Conservation (phyloP, 2,888 invertebrate species). For the Pachycephus smyrnensis region DNA sequence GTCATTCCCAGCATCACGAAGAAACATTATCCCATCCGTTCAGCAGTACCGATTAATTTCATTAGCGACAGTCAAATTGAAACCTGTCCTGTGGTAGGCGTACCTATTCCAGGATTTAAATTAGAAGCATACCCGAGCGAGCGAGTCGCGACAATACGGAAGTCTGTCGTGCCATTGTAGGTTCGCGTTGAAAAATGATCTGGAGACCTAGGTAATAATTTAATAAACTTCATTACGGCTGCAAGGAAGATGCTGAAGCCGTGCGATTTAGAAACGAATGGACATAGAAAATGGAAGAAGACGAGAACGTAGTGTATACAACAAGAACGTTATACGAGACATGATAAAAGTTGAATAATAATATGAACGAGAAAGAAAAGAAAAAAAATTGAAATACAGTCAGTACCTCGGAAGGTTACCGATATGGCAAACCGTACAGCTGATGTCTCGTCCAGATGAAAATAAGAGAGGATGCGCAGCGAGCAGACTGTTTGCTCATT, state of each 20-base stretch:
- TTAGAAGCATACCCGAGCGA: background rate
- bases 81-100: background rate
- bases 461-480: conserved; percentile 44
- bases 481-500: conserved; percentile 64
- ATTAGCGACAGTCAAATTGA: background rate
- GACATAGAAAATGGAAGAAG: background rate
- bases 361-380: conserved; percentile 15
- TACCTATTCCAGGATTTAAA: background rate
- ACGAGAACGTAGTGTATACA: background rate
- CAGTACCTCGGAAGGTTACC: conserved; percentile 10
- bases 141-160: background rate
- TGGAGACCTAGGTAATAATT: conserved; percentile 54
- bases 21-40: background rate
- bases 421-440: background rate
- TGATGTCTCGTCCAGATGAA: conserved; percentile 2
- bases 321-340: background rate
- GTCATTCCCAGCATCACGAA: background rate
- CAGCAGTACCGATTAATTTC: conserved; percentile 8
- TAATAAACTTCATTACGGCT: conserved; percentile 58
- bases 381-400: conserved; percentile 28
- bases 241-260: conserved; percentile 18
- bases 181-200: conserved; percentile 5
- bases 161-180: background rate
- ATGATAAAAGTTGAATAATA: background rate
- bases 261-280: background rate